Evolutionary conservation across 1,140 invertebrate genomes (phyloP).

Genomic region (Ctenoplectra terminalis): DNA sequence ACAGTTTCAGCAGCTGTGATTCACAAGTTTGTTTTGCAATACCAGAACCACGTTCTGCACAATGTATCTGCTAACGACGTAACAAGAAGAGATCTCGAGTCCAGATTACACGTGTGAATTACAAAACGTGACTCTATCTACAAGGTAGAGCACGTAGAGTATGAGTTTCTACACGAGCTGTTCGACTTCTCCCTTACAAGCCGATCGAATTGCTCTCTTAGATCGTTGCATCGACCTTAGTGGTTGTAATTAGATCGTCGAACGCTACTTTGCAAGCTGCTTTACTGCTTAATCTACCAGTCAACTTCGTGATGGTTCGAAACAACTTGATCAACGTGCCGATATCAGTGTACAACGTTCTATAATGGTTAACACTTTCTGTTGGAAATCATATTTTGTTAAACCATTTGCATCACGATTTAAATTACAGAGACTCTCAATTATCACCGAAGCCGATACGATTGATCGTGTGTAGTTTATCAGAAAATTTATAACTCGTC

Average conservation of each 20-base stretch:
- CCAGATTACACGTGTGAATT: constrained; percentile 2
- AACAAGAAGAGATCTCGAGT: background rate
- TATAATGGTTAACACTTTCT: too few species aligned
- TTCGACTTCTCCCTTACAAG: background rate
- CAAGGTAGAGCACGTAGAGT: background rate
- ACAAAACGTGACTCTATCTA: constrained; percentile 15
- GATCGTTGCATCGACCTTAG: constrained; percentile 14
- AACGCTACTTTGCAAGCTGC: background rate
- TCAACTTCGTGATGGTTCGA: too few species aligned
- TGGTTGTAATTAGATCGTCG: constrained; percentile 19
- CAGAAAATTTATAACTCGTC: too few species aligned
- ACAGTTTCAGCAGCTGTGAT: background rate
- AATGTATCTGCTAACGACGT: background rate
- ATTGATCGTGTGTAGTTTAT: too few species aligned
- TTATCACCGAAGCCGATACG: too few species aligned
- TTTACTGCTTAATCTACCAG: background rate
- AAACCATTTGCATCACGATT: too few species aligned
- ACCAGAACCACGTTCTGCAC: background rate
- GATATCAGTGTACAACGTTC: too few species aligned
- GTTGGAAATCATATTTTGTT: too few species aligned
- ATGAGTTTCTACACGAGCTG: background rate
- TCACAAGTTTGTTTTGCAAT: constrained; percentile 2
- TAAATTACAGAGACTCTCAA: too few species aligned
- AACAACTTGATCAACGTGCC: too few species aligned
- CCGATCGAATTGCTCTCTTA: constrained; percentile 1